Evolutionary conservation across 1,140 invertebrate species (phyloP), one percentile per base, ranked within the genome.

Genomic region (Drosophila malerkotliana): DNA sequence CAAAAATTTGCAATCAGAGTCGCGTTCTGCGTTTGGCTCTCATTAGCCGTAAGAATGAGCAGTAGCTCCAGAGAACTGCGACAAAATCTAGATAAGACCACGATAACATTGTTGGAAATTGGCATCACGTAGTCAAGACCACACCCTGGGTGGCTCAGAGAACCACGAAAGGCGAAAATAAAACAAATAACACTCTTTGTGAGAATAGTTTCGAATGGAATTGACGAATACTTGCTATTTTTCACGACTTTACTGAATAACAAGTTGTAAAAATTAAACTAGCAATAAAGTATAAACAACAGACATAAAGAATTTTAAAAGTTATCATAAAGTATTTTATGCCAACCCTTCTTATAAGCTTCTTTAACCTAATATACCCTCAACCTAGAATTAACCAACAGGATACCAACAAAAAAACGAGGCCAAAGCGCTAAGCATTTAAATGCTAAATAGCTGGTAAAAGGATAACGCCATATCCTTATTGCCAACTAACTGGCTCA

Each of bases 401-500:
- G 51, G 18, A 41, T 14, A 34, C 12, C 14, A 55, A 53, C 62
- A 34, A 34, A 34, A 30, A 30, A 76, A 85, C 26, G 74, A 47
- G 53, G 79, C 63, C 67, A 63, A 68, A 76, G 76, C 79, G 72
- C 67, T 67, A 73, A 77, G 62, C 79, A 87, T 88, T 83, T 87
- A 88, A 88, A 87, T 87, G 83, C 83, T 87, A 87, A 87, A 87
- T 77, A 87, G 83, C 83, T 87, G 79, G 83, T 83, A 88, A 88
- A 87, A 83, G 83, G 83, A 88, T 83, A 88, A 88, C 74, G 83
- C 69, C 63, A 82, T 78, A 85, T 81, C 78, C 82, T 78, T 81
- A 85, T 80, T 84, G 80, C 80, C 77, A 59, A 56, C 72, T 68
- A 85, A 67, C 75, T 79, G 75, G 72, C 59, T 60, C 79, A 64